These are phyloP conservation scores for Agrypnia vestita DNA, from an alignment of 1,140 invertebrate genomes.

Conservation along the genomic window DNA sequence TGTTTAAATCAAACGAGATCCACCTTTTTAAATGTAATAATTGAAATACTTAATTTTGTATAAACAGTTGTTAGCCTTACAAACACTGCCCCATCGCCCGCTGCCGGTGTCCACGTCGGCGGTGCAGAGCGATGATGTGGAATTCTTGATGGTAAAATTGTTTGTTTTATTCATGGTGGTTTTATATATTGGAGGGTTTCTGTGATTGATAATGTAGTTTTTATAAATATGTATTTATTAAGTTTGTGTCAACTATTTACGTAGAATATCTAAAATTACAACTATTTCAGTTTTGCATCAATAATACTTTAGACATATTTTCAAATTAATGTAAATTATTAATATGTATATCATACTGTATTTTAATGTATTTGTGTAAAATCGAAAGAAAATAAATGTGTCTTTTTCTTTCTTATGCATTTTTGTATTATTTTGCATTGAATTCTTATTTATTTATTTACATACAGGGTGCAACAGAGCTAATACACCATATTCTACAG, in stretches of 20 bases:
- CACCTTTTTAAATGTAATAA: too few species aligned
- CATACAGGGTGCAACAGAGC: too few species aligned
- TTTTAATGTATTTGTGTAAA: conserved; percentile 10
- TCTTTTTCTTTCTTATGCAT: neutral
- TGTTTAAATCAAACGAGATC: too few species aligned
- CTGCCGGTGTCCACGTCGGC: too few species aligned
- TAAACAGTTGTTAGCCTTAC: too few species aligned
- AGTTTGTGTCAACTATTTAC: neutral
- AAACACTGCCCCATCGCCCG: too few species aligned
- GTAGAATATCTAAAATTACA: neutral
- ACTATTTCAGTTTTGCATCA: neutral
- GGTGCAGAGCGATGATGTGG: neutral
- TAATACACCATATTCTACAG: too few species aligned
- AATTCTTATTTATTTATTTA: too few species aligned
- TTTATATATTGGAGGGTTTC: neutral
- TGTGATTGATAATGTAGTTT: conserved; percentile 6
- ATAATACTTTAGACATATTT: conserved; percentile 5
- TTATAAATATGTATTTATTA: neutral
- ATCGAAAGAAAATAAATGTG: conserved; percentile 24
- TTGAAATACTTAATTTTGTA: too few species aligned
- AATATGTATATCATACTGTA: conserved; percentile 7
- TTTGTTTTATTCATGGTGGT: neutral
- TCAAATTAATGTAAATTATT: conserved; percentile 13
- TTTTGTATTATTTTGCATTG: neutral
- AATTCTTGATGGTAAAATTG: neutral